A percentile compares a stretch with the other conserved stretches of the same genome.
phyloP scores from a whole-genome alignment of 92 coral and sea anemone species.

The Metridium senile region DNA sequence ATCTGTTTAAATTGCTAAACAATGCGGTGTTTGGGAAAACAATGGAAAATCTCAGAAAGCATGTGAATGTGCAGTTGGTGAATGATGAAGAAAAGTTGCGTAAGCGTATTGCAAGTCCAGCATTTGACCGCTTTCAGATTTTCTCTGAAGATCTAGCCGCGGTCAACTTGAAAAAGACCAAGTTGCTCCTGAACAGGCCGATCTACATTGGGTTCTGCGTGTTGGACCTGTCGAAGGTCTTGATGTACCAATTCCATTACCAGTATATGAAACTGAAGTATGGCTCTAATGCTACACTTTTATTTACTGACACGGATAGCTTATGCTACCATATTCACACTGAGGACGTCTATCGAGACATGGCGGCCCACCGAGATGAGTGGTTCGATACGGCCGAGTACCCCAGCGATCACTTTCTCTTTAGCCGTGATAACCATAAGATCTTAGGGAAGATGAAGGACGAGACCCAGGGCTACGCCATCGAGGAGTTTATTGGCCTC shows the following conservation, averaged over 20 bases:
- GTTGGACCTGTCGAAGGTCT: slow-evolving; percentile 33
- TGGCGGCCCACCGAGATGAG: too few species aligned
- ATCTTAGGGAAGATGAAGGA: slow-evolving; percentile 41
- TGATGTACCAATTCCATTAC: slow-evolving; percentile 38
- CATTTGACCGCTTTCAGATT: slow-evolving; percentile 39
- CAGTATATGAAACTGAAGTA: slow-evolving; percentile 13
- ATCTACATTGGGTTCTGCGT: slow-evolving; percentile 53
- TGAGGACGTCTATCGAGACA: slow-evolving; percentile 36
- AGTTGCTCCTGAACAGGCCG: slow-evolving; percentile 43
- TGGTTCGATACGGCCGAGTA: slow-evolving; percentile 30
- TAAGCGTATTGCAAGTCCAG: slow-evolving; percentile 15
- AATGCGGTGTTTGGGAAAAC: too few species aligned
- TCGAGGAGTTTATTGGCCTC: slow-evolving; percentile 34
- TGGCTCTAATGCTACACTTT: slow-evolving; percentile 9
- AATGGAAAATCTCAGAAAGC: too few species aligned
- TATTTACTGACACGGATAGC: slow-evolving; percentile 41
- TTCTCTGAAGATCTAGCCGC: slow-evolving; percentile 45
- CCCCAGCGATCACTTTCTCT: slow-evolving; percentile 21
- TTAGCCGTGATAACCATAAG: slow-evolving; percentile 10
- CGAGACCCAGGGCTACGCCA: slow-evolving; percentile 30
- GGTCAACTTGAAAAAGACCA: slow-evolving; percentile 46
- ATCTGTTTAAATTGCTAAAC: too few species aligned
- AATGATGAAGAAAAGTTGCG: too few species aligned
- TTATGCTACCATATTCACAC: slow-evolving; percentile 20
- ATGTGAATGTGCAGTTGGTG: too few species aligned